Evolutionary conservation across 1,140 invertebrate genomes (phyloP).

Genomic region (Leptestheria dahalacensis): DNA sequence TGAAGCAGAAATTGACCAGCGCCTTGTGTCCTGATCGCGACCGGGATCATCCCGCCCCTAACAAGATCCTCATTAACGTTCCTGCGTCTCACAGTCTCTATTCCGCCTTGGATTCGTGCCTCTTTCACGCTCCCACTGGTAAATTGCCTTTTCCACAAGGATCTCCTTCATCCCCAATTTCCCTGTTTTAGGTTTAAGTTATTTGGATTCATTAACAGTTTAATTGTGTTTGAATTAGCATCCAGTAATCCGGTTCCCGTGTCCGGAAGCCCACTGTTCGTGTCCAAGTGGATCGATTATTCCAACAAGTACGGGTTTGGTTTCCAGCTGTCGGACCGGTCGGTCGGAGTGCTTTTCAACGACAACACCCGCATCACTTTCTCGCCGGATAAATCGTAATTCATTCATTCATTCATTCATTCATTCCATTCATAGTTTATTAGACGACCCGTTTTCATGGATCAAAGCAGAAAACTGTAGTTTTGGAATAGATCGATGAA

Average conservation of each 20-base stretch:
- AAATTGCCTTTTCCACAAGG: not conserved
- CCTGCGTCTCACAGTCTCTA: constrained; percentile 1
- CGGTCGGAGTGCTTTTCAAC: constrained; percentile 90
- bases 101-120: constrained; percentile 12
- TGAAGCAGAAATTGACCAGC: constrained; percentile 28
- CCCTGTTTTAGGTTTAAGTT: not conserved
- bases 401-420: constrained; percentile 19
- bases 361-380: constrained; percentile 83
- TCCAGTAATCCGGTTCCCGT: constrained; percentile 18
- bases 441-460: no score
- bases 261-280: constrained; percentile 36
- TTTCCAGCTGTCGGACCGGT: constrained; percentile 89
- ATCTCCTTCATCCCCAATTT: not conserved
- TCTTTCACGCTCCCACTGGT: constrained; percentile 14
- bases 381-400: constrained; percentile 66
- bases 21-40: constrained; percentile 27
- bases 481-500: no score
- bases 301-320: constrained; percentile 97
- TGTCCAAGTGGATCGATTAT: constrained; percentile 95
- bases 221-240: not conserved
- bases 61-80: not conserved
- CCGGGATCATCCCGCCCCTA: not conserved
- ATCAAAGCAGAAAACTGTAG: no score
- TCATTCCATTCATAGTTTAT: no score
- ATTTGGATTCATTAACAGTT: no score